Conservation (phyloP, 2,888 invertebrate species). For the Palloptera scutellata region DNA sequence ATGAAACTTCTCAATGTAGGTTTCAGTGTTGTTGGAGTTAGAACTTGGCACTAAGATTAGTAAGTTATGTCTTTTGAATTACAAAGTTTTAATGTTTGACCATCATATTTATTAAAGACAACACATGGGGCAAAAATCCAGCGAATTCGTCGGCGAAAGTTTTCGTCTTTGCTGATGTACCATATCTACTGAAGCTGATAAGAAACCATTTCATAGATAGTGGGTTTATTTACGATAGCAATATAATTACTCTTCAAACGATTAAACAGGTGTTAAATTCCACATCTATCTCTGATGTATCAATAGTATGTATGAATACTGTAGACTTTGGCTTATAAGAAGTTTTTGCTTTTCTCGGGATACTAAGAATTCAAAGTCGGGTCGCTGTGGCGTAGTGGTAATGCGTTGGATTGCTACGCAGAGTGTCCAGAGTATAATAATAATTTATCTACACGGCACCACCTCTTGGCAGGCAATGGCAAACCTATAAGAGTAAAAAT, state of each 20-base stretch:
- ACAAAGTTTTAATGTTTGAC: neutral
- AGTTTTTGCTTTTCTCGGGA: no score
- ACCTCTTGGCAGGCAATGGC: no score
- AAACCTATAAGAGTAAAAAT: no score
- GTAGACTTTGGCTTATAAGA: no score
- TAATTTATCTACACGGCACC: no score
- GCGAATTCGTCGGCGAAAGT: conserved; percentile 25
- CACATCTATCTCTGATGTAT: conserved; percentile 13
- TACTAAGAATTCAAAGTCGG: no score
- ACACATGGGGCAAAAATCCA: conserved; percentile 37
- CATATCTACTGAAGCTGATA: conserved; percentile 37
- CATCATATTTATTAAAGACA: conserved; percentile 4
- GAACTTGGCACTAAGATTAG: neutral
- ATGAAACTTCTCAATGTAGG: neutral
- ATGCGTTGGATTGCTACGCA: no score
- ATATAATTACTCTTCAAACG: conserved; percentile 12
- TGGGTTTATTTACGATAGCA: conserved; percentile 33
- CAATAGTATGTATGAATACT: conserved; percentile 20
- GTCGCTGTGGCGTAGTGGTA: no score
- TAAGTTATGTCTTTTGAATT: neutral
- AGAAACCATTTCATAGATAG: conserved; percentile 37
- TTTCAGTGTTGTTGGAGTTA: conserved; percentile 1
- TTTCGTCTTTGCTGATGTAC: conserved; percentile 29
- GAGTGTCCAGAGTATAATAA: no score
- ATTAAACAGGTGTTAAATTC: conserved; percentile 18